Base-by-base conservation (phyloP, 1,140 invertebrate species). In the Drosophila funebris region DNA sequence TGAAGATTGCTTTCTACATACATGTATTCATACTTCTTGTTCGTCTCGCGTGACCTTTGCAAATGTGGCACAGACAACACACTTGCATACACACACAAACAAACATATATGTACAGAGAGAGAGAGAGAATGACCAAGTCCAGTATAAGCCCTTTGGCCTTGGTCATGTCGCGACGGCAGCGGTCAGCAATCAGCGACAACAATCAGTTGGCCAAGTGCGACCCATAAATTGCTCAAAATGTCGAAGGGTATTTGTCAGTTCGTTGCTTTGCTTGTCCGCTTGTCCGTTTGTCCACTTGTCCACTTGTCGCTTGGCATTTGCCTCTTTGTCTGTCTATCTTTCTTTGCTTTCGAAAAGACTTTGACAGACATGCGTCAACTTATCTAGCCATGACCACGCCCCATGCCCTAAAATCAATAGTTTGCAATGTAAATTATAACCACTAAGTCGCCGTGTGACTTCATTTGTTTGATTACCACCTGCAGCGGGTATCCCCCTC, bases 211-310 rank as follows among this genome's bases (percentile, higher is more conserved):
- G 64, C 75, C 78, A 88, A 88, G 75, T 76, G 78, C 82, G 64
- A 74, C 60, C 72, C 83, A 87, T 87, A 87, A 87, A 87, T 87
- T 83, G 56, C 72, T 88, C 72, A 88, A 62, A 87, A 78, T 70
- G 83, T 79, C 83, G 83, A 88, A 87, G 78, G 83, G 83, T 87
- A 87, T 87, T 87, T 87, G 83, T 87, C 78, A 88, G 76, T 58
- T 78, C 70, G 82, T 66, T 75, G 76, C 58, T 85, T 52, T 62
- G n/a, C 13, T 31, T 63, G 79, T 79, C 73, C 14, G 43, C 39
- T 62, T 37, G 20, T 56, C 31, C 48, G 48, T 14, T 66, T 56
- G 43, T 52, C 33, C 16, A 14, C 7, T 50, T 54, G 79, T 79
- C 73, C 18, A 43, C 46, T 62, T 37, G 18, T 56, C 16, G 52